Evolutionary conservation across 1,140 invertebrate species (phyloP).

Genomic region (Drosophila oshimai): DNA sequence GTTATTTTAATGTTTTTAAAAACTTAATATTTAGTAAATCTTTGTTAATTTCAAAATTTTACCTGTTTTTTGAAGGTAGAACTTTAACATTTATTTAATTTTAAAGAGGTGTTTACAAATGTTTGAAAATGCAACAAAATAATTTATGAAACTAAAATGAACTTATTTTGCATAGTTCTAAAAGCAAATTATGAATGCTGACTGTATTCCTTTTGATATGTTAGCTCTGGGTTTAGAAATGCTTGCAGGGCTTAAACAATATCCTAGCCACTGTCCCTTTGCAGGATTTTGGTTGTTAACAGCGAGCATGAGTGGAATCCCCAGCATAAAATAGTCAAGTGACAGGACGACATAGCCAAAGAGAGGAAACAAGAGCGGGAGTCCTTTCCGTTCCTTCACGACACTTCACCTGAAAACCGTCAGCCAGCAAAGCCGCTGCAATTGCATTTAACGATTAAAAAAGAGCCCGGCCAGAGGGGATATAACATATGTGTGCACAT

Average conservation of each 20-base stretch:
- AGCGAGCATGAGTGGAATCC: conserved; percentile 7
- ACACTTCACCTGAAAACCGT: conserved; percentile 16
- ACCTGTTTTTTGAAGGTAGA: too few relatives aligned
- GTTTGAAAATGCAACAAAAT: too few relatives aligned
- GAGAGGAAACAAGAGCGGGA: background rate
- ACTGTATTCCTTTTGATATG: too few relatives aligned
- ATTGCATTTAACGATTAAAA: conserved; percentile 75
- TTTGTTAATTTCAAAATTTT: too few relatives aligned
- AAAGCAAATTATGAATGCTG: too few relatives aligned
- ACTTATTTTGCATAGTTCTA: too few relatives aligned
- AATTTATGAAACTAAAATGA: too few relatives aligned
- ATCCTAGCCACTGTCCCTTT: conserved; percentile 1
- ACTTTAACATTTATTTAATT: too few relatives aligned
- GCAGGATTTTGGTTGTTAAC: conserved; percentile 12
- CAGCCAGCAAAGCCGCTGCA: conserved; percentile 38
- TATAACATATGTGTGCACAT: background rate
- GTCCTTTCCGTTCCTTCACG: conserved; percentile 9
- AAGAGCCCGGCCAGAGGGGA: background rate
- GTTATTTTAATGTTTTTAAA: too few relatives aligned
- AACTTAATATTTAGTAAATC: too few relatives aligned
- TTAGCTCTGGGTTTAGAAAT: background rate
- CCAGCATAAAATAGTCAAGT: conserved; percentile 35
- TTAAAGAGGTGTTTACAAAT: too few relatives aligned
- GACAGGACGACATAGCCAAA: conserved; percentile 1
- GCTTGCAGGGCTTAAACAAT: background rate